These are phyloP conservation scores for Temnothorax unifasciatus DNA, from an alignment of 2,888 invertebrate genomes.

Conservation along the genomic window DNA sequence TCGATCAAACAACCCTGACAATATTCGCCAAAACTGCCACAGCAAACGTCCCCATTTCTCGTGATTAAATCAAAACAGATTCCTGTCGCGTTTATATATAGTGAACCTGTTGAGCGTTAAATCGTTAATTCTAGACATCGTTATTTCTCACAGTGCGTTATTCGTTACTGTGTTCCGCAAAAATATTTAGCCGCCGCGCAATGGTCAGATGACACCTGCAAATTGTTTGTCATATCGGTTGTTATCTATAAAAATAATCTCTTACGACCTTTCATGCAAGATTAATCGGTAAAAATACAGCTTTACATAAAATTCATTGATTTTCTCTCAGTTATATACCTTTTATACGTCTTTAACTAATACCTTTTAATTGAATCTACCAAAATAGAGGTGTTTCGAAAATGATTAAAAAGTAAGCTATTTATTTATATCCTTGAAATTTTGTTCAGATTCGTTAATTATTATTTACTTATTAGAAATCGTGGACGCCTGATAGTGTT, in stretches of 20 bases:
- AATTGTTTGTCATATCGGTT: slow-evolving; percentile 18
- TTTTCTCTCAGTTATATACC: not conserved
- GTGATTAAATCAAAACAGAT: slow-evolving; percentile 56
- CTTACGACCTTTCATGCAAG: not conserved
- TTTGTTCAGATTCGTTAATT: not conserved
- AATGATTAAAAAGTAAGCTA: not conserved
- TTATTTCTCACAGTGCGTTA: slow-evolving; percentile 11
- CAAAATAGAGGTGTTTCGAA: not conserved
- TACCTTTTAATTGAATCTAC: not conserved
- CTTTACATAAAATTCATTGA: not conserved
- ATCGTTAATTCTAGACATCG: slow-evolving; percentile 39
- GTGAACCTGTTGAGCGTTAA: slow-evolving; percentile 54
- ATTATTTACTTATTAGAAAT: not conserved
- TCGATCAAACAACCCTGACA: not conserved
- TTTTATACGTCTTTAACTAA: not conserved
- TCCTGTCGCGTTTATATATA: slow-evolving; percentile 22
- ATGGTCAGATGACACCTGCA: not conserved
- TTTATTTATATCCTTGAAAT: not conserved
- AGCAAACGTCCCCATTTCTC: slow-evolving; percentile 45
- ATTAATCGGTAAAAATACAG: slow-evolving; percentile 18
- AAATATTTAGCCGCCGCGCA: slow-evolving; percentile 13
- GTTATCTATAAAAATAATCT: not conserved
- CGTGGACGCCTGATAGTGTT: not conserved
- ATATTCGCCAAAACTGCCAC: slow-evolving; percentile 37
- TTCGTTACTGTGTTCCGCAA: not conserved